Evolutionary conservation across 1,140 invertebrate genomes (phyloP), one percentile per base, ranked within the genome.

Genomic region (Drosophila tristis): DNA sequence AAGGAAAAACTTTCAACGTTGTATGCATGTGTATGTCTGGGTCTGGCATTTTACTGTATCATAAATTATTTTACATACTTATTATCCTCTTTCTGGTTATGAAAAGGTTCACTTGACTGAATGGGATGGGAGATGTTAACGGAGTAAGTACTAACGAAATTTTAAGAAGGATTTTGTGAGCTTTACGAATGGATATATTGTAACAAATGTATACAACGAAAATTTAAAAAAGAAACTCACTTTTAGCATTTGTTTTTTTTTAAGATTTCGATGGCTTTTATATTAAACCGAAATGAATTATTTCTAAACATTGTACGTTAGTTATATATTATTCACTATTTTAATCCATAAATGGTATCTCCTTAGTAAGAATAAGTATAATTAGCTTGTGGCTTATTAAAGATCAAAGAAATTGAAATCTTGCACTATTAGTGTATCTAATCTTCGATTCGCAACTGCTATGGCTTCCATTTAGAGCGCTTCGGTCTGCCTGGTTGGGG

Each of bases 51-150:
- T 78, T 66, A 72, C 66, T 78, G 54, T 79, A 65, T 84, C 80
- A 82, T 82, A 84, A 84, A 82, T 82, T 82, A 75, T 74, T 79
- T 82, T 56, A 66, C 71, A 82, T 82, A 66, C 71, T 82, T 82
- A 80, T 80, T 80, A 62, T 74, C 67, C 65, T 50, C 73, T 65
- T 65, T 56, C 47, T 39, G 67, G 11, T 50, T 70, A 58, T 58
- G 66, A 44, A 56, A 20, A 16, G 45, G 35, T 13, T 68, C 42
- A 31, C 20, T 35, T 44, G 50, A 63, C 7, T 31, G 7, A n/a
- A 15, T 9, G n/a, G 7, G 39, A 11, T 8, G 45, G 39, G 63
- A 68, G 42, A 68, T 67, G 62, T 67, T 47, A 44, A 57, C 26
- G 20, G 47, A 39, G 35, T 35, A 15, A 25, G 29, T 29, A 57